phyloP scores from a whole-genome alignment of 2,113 vertebrate genomes.

The Dipodomys spectabilis region DNA sequence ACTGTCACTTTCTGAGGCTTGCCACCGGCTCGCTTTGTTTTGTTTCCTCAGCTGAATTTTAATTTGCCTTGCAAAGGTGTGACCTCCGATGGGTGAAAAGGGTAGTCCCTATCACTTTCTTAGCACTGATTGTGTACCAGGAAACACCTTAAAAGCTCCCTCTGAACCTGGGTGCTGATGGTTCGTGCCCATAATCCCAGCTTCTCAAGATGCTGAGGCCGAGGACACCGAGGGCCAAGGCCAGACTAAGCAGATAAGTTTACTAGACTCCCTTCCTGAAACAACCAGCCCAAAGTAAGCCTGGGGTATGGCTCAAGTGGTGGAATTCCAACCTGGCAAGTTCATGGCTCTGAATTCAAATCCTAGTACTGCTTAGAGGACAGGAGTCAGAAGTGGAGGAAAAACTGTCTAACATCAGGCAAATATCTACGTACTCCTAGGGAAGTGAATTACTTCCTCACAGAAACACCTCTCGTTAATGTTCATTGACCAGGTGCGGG shows the following conservation, averaged over 20 bases:
- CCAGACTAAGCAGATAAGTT: too few species aligned
- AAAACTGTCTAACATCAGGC: neutral
- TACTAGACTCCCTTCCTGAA: too few species aligned
- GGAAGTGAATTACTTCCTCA: neutral
- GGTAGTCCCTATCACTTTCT: neutral
- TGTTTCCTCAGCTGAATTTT: neutral
- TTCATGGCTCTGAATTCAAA: too few species aligned
- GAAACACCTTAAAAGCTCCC: neutral
- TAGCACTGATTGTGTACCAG: neutral
- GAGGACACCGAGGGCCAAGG: too few species aligned
- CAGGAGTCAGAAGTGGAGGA: too few species aligned
- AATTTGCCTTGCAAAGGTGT: neutral
- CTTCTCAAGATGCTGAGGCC: too few species aligned
- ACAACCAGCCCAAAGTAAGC: too few species aligned
- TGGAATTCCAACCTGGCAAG: too few species aligned
- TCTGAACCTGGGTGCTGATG: neutral
- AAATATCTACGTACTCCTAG: neutral
- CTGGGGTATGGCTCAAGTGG: too few species aligned
- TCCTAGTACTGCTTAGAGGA: too few species aligned
- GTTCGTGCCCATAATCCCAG: too few species aligned
- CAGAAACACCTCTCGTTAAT: neutral
- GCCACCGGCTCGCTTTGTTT: neutral
- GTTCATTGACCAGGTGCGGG: neutral
- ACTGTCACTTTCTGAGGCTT: neutral
- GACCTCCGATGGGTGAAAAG: neutral